phyloP scores from a whole-genome alignment of 2,113 vertebrate species.

The Ornithorhynchus anatinus region DNA sequence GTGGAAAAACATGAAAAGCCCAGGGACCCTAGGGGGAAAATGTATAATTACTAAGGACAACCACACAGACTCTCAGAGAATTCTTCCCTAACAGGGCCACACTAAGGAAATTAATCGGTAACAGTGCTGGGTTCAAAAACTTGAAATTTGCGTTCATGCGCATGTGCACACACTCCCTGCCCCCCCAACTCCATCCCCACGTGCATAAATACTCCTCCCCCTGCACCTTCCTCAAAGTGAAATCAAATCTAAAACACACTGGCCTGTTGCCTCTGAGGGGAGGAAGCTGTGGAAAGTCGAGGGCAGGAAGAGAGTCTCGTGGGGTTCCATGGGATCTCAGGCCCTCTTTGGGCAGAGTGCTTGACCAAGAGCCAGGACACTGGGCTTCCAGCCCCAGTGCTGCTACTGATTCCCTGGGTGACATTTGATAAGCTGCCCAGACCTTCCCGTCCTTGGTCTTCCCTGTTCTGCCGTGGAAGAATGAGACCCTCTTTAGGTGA shows the following conservation, averaged over 20 bases:
- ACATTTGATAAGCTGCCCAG: too few species aligned
- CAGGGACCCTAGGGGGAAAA: neutral
- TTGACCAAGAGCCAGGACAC: neutral
- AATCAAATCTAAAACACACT: neutral
- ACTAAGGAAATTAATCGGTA: neutral
- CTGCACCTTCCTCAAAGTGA: too few species aligned
- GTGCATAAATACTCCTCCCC: too few species aligned
- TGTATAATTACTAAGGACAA: neutral
- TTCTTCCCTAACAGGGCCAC: too few species aligned
- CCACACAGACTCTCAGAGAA: neutral
- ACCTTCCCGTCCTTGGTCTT: too few species aligned
- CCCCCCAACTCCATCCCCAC: neutral
- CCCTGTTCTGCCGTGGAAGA: fast-evolving
- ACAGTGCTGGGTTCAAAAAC: neutral
- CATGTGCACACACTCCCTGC: neutral
- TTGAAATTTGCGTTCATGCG: neutral
- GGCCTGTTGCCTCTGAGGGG: neutral
- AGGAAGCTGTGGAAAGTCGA: neutral
- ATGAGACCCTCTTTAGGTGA: neutral
- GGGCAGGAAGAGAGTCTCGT: neutral
- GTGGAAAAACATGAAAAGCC: neutral
- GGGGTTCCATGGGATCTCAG: neutral
- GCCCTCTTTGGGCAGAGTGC: neutral
- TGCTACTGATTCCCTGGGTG: too few species aligned
- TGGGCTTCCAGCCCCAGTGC: neutral